Conservation (phyloP, 2,888 invertebrate species). For the Phymatocera aterrima region DNA sequence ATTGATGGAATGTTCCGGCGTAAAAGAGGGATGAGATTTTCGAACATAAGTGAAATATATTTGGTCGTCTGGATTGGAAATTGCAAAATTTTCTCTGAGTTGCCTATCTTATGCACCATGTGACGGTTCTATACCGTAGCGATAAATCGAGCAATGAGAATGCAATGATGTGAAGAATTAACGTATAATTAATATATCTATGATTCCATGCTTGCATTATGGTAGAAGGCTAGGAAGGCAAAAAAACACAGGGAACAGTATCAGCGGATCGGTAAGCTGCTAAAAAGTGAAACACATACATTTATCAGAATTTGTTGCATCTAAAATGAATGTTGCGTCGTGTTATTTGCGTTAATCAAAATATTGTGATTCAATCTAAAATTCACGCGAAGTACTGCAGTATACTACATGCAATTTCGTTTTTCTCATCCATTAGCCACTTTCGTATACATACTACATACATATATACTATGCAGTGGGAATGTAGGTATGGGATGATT, state of each 20-base stretch:
- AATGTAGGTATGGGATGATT: neutral
- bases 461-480: neutral
- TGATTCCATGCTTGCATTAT: conserved; percentile 78
- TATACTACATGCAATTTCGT: neutral
- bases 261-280: conserved; percentile 86
- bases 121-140: neutral
- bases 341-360: neutral
- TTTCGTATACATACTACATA: neutral
- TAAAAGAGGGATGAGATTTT: neutral
- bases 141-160: neutral
- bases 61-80: neutral
- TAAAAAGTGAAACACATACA: conserved; percentile 64
- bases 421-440: neutral
- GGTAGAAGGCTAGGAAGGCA: conserved; percentile 80
- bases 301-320: conserved; percentile 41
- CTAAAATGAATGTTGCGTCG: conserved; percentile 35
- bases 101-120: neutral
- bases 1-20: neutral
- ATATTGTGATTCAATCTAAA: neutral
- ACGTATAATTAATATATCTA: conserved; percentile 48
- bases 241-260: conserved; percentile 85
- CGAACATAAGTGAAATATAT: neutral
- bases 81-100: conserved; percentile 1
- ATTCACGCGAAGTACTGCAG: neutral
- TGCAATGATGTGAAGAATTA: neutral